Evolutionary conservation across 2,797 vertebrate species (phyloP), one percentile per base, ranked within the genome.

Genomic region (Distichodus sexfasciatus): DNA sequence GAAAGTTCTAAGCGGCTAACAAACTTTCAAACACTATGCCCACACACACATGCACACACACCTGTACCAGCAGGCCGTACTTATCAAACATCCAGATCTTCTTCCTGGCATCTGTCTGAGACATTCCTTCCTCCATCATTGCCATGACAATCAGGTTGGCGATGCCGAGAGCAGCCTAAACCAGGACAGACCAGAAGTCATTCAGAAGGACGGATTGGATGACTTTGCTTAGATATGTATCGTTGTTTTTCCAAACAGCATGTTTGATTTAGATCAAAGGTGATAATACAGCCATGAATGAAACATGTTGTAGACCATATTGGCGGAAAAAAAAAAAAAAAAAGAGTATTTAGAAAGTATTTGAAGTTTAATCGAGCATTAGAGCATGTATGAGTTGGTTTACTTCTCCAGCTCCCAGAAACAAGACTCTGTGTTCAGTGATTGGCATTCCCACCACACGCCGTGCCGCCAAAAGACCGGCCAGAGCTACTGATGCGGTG

Each of bases 81-180:
- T 98, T 95, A 83, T 99, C 97, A 58, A 91, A 96, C 96, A 99
- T 94, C 96, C 96, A 99, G 80, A 99, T 92, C 48, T 89, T 95
- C 26, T 86, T 61, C 35, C 79, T 87, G 50, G 96, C 96, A 2
- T 94, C 94, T 31, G 91, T 83, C 2, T 89, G 85, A 28, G 92
- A 88, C 69, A 95, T 74, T 0, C 96, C 96, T 0, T 9, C 68
- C 72, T 99, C 96, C 85, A 91, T 83, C 96, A 99, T 96, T 0
- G 96, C 91, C 95, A 98, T 95, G 2, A 96, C 93, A 8, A 99
- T 99, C 50, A 99, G 93, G 84, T 95, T 96, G 1, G 96, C 97
- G 29, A 99, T 99, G 12, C 97, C 97, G 73, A 98, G 90, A 46
- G 97, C 97, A 0, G 97, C 97, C 96, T 99, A 64, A 6, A 12